Conservation (phyloP, 2,113 vertebrate genomes). For the Rhabdomys dilectus region DNA sequence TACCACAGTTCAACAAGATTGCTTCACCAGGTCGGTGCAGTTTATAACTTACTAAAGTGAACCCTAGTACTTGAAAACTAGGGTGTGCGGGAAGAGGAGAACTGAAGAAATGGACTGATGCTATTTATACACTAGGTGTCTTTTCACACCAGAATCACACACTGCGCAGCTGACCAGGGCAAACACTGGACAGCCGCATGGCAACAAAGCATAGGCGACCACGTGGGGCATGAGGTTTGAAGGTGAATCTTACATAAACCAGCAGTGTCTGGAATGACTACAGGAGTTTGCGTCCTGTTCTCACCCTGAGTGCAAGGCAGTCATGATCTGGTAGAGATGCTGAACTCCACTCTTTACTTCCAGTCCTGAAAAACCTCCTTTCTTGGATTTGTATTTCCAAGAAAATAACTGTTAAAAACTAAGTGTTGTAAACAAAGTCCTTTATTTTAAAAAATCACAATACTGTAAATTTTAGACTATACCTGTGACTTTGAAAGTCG, state of each 20-base stretch:
- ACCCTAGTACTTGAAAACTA: not conserved
- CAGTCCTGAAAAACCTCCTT: conserved; percentile 2
- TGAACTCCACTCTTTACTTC: conserved; percentile 12
- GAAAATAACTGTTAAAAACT: conserved; percentile 5
- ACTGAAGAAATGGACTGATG: not conserved
- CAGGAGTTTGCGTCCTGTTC: not conserved
- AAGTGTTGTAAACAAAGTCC: not conserved
- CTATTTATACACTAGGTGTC: not conserved
- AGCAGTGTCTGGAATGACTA: not conserved
- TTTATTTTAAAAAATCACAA: not conserved
- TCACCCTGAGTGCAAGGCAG: not conserved
- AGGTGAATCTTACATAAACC: conserved; percentile 11
- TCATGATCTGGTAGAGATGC: not conserved
- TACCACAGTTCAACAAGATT: not conserved
- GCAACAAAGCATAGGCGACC: too few species aligned
- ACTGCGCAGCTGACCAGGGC: not conserved
- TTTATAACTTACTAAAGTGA: not conserved
- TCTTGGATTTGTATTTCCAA: conserved; percentile 40
- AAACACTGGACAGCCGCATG: not conserved
- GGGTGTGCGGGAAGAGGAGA: not conserved
- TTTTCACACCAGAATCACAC: conserved; percentile 27
- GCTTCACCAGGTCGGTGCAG: not conserved
- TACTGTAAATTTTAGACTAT: conserved; percentile 5
- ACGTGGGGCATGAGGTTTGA: not conserved
- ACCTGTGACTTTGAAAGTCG: conserved; percentile 18